Percentiles rank a stretch among this genome's conserved stretches.
Conservation (phyloP, 2,797 vertebrate species). For the Anguilla anguilla region DNA sequence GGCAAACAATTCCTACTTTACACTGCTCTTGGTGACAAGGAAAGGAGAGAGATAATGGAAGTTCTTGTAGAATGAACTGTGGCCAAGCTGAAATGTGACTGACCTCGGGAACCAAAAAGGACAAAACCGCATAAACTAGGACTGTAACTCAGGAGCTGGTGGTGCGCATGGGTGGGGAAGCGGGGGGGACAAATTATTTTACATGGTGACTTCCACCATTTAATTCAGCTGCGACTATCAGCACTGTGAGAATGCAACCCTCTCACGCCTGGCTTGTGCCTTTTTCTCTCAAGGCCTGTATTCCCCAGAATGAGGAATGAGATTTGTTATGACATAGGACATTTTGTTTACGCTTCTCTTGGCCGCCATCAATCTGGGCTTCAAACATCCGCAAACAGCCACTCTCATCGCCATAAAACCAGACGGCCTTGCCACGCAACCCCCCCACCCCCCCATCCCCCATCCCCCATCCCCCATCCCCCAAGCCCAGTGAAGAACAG, state of each 20-base stretch:
- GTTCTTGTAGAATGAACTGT: not conserved
- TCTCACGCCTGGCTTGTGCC: not conserved
- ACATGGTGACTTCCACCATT: not conserved
- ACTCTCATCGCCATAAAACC: not conserved
- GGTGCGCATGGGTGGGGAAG: not conserved
- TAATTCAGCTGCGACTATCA: not conserved
- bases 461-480: not conserved
- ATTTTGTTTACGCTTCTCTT: not conserved
- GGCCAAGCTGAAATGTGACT: not conserved
- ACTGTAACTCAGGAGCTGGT: not conserved
- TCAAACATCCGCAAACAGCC: constrained; percentile 16
- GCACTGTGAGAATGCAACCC: not conserved
- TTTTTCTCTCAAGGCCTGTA: not conserved
- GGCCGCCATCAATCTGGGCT: not conserved
- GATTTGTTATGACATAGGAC: not conserved
- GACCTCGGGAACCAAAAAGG: not conserved
- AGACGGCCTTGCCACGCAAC: too few species aligned
- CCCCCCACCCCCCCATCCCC: too few species aligned
- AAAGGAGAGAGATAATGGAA: not conserved
- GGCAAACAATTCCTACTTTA: not conserved
- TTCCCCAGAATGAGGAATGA: not conserved
- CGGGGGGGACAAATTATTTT: not conserved
- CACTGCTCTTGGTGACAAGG: not conserved
- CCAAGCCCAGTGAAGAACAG: not conserved
- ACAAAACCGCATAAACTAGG: not conserved